phyloP scores from a whole-genome alignment of 2,888 invertebrate species.

The Lissonota sp. region DNA sequence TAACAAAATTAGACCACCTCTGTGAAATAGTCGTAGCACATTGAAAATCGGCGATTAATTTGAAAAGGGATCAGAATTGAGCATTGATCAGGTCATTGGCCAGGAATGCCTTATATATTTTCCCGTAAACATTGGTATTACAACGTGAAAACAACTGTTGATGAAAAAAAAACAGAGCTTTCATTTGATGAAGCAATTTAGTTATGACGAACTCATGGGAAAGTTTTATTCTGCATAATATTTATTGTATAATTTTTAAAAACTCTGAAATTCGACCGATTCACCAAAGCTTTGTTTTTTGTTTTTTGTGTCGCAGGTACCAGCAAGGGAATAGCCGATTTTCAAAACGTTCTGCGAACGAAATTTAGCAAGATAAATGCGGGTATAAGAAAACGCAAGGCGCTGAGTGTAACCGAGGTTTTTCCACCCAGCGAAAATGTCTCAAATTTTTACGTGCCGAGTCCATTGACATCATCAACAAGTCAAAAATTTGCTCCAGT shows the following conservation, averaged over 20 bases:
- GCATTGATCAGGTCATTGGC: too few species aligned
- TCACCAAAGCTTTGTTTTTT: background rate
- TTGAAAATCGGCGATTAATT: too few species aligned
- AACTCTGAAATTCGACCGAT: background rate
- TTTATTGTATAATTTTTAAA: slow-evolving; percentile 8
- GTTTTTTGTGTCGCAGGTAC: slow-evolving; percentile 73
- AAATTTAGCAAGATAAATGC: slow-evolving; percentile 90
- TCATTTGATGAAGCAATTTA: too few species aligned
- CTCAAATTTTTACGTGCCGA: slow-evolving; percentile 89
- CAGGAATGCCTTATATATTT: too few species aligned
- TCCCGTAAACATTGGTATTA: too few species aligned
- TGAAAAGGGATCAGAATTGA: too few species aligned
- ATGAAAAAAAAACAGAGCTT: too few species aligned
- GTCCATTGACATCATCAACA: slow-evolving; percentile 83
- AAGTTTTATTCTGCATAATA: background rate
- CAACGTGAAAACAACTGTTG: too few species aligned
- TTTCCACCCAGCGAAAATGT: slow-evolving; percentile 81
- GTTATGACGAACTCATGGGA: too few species aligned
- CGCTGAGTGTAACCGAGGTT: slow-evolving; percentile 89
- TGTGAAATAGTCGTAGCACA: too few species aligned
- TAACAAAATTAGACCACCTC: too few species aligned
- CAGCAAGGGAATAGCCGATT: slow-evolving; percentile 87
- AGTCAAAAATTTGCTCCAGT: slow-evolving; percentile 73
- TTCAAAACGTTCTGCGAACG: slow-evolving; percentile 85
- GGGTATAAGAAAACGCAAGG: slow-evolving; percentile 88